These are phyloP conservation scores for Rhodeus uyekii DNA, from an alignment of 2,797 vertebrate genomes.

Conservation along the genomic window DNA sequence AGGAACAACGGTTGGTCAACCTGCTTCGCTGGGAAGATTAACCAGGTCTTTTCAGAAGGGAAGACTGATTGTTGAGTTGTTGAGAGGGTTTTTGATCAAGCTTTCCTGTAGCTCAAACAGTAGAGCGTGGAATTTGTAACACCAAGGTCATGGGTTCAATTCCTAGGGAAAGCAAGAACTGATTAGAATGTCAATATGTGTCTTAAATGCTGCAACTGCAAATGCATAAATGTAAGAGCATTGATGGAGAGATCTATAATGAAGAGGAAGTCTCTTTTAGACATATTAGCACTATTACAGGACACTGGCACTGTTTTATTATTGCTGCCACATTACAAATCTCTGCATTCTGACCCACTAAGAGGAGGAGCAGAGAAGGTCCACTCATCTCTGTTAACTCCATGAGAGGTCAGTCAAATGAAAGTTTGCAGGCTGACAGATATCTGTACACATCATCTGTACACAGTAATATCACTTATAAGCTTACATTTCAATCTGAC, in stretches of 20 bases:
- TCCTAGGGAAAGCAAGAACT: too few species aligned
- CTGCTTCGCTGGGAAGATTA: not conserved
- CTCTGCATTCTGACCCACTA: not conserved
- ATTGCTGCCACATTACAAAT: not conserved
- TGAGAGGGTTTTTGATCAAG: not conserved
- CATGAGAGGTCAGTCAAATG: not conserved
- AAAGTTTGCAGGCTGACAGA: constrained; percentile 62
- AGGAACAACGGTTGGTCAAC: not conserved
- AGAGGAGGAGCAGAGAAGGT: not conserved
- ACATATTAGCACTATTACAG: not conserved
- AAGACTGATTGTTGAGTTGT: not conserved
- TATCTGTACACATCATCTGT: constrained; percentile 77
- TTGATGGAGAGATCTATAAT: not conserved
- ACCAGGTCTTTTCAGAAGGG: not conserved
- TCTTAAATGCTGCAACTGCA: too few species aligned
- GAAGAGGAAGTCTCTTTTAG: not conserved
- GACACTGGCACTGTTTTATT: not conserved
- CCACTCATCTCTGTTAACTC: not conserved
- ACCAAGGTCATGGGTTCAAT: too few species aligned
- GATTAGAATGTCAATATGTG: too few species aligned
- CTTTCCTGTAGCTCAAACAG: too few species aligned
- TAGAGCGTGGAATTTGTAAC: too few species aligned
- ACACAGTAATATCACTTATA: constrained; percentile 77
- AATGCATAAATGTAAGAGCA: too few species aligned
- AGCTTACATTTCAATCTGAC: constrained; percentile 80